Evolutionary conservation across 2,888 invertebrate genomes (phyloP), one percentile per base, ranked within the genome.

Genomic region (Eristalis pertinax): DNA sequence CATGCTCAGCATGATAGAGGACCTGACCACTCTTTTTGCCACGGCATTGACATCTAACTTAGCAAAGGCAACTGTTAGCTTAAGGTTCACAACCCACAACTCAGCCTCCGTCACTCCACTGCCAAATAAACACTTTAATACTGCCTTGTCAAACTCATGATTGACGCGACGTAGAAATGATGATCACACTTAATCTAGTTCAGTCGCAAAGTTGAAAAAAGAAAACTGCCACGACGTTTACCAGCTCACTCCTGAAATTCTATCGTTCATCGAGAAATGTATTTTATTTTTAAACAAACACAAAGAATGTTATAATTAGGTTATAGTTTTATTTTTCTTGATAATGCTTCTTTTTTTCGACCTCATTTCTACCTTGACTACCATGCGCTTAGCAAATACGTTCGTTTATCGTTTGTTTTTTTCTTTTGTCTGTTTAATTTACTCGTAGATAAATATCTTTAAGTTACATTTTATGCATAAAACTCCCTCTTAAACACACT

Each of bases 381-480:
- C 65, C 43, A n/a, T n/a, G 8, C 7, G n/a, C 65, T 70, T 56
- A 84, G 38, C 56, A 1, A 5, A 41, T 68, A 73, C 29, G 62
- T 79, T 63, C 22, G 19, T 50, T 50, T 19, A n/a, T 43, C 65
- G 68, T 43, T 15, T 64, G 24, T 58, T 64, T 22, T 73, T 43
- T 35, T 11, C 58, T 50, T n/a, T 67, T 64, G 13, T 73, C 32
- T 50, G 29, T 38, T 58, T 22, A 8, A 19, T 64, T 70, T 41
- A 78, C 24, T 64, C 5, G 43, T 29, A 60, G 26, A 65, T 68
- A 58, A 38, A 35, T 70, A 70, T 2, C n/a, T 58, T 80, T 84
- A 80, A 80, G 84, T 80, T 80, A 75, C 64, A 76, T 64, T n/a
- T 72, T 81, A 65, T 74, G 70, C 78, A 84, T 74, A 82, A 41